phyloP scores from a whole-genome alignment of 2,113 vertebrate species.

The Willisornis vidua region DNA sequence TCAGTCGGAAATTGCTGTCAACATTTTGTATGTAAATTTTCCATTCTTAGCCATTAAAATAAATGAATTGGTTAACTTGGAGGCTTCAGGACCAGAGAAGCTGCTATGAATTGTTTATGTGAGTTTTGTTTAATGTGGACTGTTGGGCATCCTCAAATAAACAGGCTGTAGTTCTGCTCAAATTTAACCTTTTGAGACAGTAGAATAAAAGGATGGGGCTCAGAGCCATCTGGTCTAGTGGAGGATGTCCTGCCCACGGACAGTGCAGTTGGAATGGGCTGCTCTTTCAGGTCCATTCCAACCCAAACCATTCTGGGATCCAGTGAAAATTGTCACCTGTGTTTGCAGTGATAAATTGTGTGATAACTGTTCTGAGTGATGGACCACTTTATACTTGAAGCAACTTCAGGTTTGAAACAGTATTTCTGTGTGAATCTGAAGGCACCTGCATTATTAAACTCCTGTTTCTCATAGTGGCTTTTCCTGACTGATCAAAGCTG shows the following conservation, averaged over 20 bases:
- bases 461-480: background rate
- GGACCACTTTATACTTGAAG: background rate
- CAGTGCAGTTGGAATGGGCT: background rate
- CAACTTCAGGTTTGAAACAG: background rate
- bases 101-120: background rate
- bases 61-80: background rate
- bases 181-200: background rate
- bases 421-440: background rate
- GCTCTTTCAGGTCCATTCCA: background rate
- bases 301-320: background rate
- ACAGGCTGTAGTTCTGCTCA: background rate
- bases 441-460: background rate
- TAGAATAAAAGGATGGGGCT: background rate
- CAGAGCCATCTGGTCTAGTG: background rate
- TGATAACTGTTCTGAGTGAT: background rate
- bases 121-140: background rate
- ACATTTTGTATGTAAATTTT: background rate
- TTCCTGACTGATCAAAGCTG: background rate
- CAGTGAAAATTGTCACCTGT: background rate
- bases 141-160: background rate
- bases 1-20: background rate
- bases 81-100: background rate
- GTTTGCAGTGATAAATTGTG: background rate
- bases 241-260: background rate
- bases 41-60: background rate